Evolutionary conservation across 2,113 vertebrate genomes (phyloP), one percentile per base, ranked within the genome.

Genomic region (Pleuronectes platessa): DNA sequence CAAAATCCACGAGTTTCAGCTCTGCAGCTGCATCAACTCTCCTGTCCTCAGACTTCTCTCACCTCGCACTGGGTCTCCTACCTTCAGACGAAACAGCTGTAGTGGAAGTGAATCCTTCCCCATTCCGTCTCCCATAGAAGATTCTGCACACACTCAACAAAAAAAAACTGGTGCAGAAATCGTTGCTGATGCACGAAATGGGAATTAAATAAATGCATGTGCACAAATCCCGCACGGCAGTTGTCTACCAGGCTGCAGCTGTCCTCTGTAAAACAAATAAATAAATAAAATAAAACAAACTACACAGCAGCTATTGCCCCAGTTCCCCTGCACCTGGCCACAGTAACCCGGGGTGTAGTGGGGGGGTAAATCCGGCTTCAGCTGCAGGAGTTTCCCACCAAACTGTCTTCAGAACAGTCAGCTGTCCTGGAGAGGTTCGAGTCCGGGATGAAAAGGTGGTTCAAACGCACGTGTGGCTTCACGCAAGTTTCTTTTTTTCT

Each of bases 181-280:
- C 81, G 67, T 31, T 27, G 76, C 3, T 45, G 45, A 37, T 65
- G 42, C 37, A 23, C 56, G 24, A 68, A 61, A 67, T 0, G 21
- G 18, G 69, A 73, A 21, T 5, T 66, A 87, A 69, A 58, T 23
- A 71, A 56, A 58, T 40, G 61, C 35, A 56, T 54, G 20, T 54
- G 53, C 47, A 56, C 55, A 62, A 24, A 71, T 85, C 79, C 86
- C 69, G 68, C 9, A n/a, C 53, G 14, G 15, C 79, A 74, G 53
- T 73, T 83, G 76, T 82, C 85, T 82, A 58, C 69, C 26, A 26
- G 79, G 72, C 85, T 88, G 88, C 90, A 85, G 86, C 55, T 78
- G 65, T 87, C 83, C 77, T 78, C 73, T 7, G 74, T 71, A 64
- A 86, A 92, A 89, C 6, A 31, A 31, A 27, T 27, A 27, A 31